Evolutionary conservation across 1,140 invertebrate species (phyloP), one percentile per base, ranked within the genome.

Genomic region (Trypoxylus dichotomus): DNA sequence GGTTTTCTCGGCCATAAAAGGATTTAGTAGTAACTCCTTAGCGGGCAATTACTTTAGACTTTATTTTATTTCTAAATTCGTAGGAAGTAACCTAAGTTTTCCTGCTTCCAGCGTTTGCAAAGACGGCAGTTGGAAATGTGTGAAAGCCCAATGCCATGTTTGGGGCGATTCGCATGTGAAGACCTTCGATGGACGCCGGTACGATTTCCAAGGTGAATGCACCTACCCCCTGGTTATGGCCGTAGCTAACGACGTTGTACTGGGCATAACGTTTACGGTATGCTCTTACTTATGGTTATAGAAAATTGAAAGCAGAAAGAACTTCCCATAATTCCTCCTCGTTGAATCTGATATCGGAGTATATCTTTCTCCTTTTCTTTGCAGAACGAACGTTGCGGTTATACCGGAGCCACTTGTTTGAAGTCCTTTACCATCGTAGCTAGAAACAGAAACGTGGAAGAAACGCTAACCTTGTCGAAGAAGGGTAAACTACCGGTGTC

Each of bases 141-240:
- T 1, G 11, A 54, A 54, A 54, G 47, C 2, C 13, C 47, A 54
- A 54, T 54, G 47, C 47, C 11, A 54, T 13, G 3, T 54, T n/a
- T 54, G 47, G 47, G 63, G 63, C 24, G 63, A 71, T 32, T 32
- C 63, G 0, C 63, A 71, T 21, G 7, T 27, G 3, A 71, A 27
- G 10, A 71, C 63, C 7, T 71, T 71, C 63, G 63, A 71, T 27
- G 63, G 63, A 15, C 3, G 8, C 3, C 24, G 11, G 24, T 71
- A 71, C 63, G 63, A 71, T 24, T 71, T 71, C 24, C 63, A 71
- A 71, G 63, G 63, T 1, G 29, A 71, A 6, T 71, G 63, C 6
- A 25, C 29, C 0, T 71, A 71, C 7, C 5, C 24, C 5, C 15
- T 71, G 10, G 63, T 25, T 15, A 15, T 15, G 19, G 47, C 11